Base-by-base conservation (phyloP, 1,140 invertebrate species). In the Parasteatoda tepidariorum region DNA sequence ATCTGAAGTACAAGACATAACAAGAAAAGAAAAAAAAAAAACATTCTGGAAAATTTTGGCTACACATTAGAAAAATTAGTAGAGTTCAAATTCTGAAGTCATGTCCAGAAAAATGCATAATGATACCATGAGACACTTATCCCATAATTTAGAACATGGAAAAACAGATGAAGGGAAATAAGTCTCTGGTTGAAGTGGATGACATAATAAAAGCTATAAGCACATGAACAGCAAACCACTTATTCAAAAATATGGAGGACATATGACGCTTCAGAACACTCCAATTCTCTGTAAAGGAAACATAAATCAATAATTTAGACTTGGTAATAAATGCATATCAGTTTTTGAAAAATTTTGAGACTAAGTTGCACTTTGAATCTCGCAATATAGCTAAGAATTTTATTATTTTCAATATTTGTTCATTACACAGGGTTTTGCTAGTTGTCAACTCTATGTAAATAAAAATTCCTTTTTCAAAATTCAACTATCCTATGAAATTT, bases 81-180 rank as follows among this genome's bases (percentile, higher is more conserved):
- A 78, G 76, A 79, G 76, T 79, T 79, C 76, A 67, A 64, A 54
- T 79, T 79, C 76, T 79, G 76, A 79, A 79, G 76, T 54, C 33
- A 24, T 64, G 66, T 61, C 76, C 66, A 30, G 34, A 9, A 64
- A 66, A 79, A 31, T 31, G 6, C 48, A 57, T 57, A 18, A 41
- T 41, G 38, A 31, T 28, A 59, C 64, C 30, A 79, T 57, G 76
- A 67, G 64, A 54, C 41, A 54, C 30, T 75, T 28, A 57, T 57
- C 54, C 54, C 18, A 57, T 22, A 11, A 18, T 9, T 22, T 73
- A 13, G 18, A 55, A 22, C 30, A 41, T 48, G 28, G 28, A 57
- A 41, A 73, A 75, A 73, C 30, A 30, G 18, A 61, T 75, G 57
- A 62, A 75, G 34, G 54, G n/a, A 75, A 38, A 9, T 73, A n/a